Conservation (phyloP, 2,888 invertebrate genomes). For the Lepidocyrtinus sp. region DNA sequence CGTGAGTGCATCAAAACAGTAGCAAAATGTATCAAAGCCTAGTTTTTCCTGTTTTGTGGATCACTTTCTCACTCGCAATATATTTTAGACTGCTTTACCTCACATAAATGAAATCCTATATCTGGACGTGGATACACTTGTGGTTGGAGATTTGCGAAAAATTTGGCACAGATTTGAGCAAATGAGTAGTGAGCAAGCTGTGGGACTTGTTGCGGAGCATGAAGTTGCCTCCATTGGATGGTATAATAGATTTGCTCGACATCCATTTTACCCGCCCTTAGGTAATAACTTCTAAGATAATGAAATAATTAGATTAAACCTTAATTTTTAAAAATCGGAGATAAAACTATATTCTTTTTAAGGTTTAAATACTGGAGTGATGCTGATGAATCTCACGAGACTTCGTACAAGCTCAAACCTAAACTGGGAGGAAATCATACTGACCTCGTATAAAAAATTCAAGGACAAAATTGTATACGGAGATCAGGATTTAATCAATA, state of each 20-base stretch:
- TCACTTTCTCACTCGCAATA: conserved; percentile 48
- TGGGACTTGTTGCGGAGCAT: conserved; percentile 90
- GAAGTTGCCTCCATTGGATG: conserved; percentile 94
- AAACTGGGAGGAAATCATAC: conserved; percentile 87
- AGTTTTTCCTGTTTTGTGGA: background rate
- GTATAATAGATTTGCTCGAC: conserved; percentile 96
- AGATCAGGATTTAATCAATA: conserved; percentile 96
- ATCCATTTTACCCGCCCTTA: conserved; percentile 91
- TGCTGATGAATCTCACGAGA: conserved; percentile 96
- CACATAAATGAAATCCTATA: conserved; percentile 90
- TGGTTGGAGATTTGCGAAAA: conserved; percentile 85
- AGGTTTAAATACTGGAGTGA: conserved; percentile 97
- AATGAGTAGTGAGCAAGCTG: conserved; percentile 90
- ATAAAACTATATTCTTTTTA: conserved; percentile 54
- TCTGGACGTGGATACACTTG: conserved; percentile 93
- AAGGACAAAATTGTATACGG: conserved; percentile 93
- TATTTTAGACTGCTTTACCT: conserved; percentile 81
- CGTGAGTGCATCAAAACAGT: conserved; percentile 76
- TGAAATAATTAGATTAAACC: too few relatives aligned
- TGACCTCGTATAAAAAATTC: conserved; percentile 88
- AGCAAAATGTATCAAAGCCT: background rate
- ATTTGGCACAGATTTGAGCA: conserved; percentile 86
- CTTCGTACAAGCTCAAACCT: conserved; percentile 82
- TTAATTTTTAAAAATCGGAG: too few relatives aligned
- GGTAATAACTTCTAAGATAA: too few relatives aligned